phyloP scores from a whole-genome alignment of 92 coral and sea anemone species.

The Umimayanthus chanpuru region DNA sequence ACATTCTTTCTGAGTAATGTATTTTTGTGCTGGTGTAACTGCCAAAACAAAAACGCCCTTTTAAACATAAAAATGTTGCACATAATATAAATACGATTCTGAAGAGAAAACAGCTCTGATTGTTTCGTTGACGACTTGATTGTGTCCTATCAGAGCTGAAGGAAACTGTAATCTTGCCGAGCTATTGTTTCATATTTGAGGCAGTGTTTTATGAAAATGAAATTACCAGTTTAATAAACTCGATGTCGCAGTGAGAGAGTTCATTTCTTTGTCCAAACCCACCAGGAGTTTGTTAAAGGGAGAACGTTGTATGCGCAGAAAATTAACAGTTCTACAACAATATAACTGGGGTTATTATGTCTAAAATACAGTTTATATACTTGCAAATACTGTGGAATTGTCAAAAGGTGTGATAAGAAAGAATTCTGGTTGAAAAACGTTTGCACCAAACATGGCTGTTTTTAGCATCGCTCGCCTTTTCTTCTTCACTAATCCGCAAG shows the following conservation, averaged over 20 bases:
- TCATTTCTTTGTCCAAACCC: not conserved
- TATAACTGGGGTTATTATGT: not conserved
- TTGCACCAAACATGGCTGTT: not conserved
- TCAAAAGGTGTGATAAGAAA: not conserved
- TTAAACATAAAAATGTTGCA: not conserved
- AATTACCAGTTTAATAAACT: constrained; percentile 24
- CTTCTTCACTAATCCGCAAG: not conserved
- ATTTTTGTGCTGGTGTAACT: not conserved
- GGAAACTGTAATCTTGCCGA: not conserved
- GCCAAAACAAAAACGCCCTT: not conserved
- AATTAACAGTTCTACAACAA: not conserved
- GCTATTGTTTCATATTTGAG: not conserved
- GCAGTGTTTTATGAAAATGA: not conserved
- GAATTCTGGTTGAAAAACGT: not conserved
- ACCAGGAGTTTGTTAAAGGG: constrained; percentile 8
- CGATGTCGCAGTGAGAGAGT: constrained; percentile 4
- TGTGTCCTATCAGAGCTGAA: not conserved
- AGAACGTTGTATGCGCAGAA: constrained; percentile 1
- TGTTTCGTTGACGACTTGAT: not conserved
- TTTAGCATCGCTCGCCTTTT: not conserved
- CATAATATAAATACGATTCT: not conserved
- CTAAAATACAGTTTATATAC: not conserved
- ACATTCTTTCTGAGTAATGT: not conserved
- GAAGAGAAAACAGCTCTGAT: not conserved
- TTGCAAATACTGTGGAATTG: constrained; percentile 11